Conservation (phyloP, 2,888 invertebrate genomes). For the Anagyrus pseudococci region DNA sequence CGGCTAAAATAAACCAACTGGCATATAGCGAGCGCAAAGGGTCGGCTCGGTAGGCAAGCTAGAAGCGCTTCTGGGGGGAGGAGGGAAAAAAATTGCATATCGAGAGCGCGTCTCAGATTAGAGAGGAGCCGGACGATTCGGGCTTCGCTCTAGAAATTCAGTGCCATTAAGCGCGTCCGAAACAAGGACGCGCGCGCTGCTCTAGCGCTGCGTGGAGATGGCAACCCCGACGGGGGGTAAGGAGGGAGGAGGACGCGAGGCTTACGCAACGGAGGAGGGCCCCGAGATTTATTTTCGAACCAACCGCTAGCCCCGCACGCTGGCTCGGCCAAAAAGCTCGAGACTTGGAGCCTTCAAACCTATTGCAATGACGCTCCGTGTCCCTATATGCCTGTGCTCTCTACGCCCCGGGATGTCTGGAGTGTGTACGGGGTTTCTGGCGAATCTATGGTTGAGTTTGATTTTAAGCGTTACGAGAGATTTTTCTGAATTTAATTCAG, state of each 20-base stretch:
- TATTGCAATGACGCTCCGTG: no score
- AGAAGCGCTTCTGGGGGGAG: no score
- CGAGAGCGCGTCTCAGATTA: slow-evolving; percentile 36
- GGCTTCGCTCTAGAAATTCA: slow-evolving; percentile 44
- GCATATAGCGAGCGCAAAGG: background rate
- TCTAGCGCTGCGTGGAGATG: no score
- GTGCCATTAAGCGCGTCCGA: slow-evolving; percentile 40
- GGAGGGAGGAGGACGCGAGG: no score
- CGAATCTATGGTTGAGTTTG: no score
- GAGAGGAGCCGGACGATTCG: slow-evolving; percentile 20
- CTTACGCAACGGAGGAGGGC: slow-evolving; percentile 12
- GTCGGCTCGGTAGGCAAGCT: background rate
- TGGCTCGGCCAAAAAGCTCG: slow-evolving; percentile 4
- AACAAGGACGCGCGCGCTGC: slow-evolving; percentile 42
- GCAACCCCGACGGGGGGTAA: no score
- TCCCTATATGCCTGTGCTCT: no score
- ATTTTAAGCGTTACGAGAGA: no score
- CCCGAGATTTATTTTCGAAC: slow-evolving; percentile 31
- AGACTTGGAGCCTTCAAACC: no score
- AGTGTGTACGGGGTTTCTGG: no score
- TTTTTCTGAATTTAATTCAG: no score
- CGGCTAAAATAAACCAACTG: slow-evolving; percentile 21
- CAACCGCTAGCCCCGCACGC: background rate
- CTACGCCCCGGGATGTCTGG: no score
- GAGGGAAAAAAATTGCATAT: slow-evolving; percentile 29